Evolutionary conservation across 2,113 vertebrate species (phyloP).

Genomic region (Bubo blakistoni): DNA sequence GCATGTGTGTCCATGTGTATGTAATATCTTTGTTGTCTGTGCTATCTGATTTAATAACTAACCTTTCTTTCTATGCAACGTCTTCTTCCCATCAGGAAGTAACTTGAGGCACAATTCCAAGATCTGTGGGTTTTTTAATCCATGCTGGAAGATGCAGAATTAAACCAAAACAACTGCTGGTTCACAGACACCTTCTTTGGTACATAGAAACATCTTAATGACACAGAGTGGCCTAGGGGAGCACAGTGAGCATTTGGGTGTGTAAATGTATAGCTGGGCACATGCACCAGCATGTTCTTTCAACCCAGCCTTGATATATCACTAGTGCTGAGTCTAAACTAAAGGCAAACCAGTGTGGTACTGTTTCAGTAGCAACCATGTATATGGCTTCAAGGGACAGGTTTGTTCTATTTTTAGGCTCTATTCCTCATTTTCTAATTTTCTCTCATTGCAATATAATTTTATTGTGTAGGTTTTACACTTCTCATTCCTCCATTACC

Average conservation of each 20-base stretch:
- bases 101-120: neutral
- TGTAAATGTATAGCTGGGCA: rapidly evolving
- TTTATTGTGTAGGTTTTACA: constrained; percentile 58
- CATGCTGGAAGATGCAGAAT: neutral
- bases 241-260: rapidly evolving
- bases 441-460: constrained; percentile 43
- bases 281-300: neutral
- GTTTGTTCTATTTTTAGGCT: constrained; percentile 21
- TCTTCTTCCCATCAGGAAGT: neutral
- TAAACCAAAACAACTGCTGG: neutral
- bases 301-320: neutral
- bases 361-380: neutral
- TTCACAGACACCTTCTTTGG: neutral
- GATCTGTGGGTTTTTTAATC: neutral
- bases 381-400: neutral
- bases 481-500: constrained; percentile 5
- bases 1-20: neutral
- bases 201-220: neutral
- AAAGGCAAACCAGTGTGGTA: neutral
- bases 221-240: neutral
- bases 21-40: neutral
- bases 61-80: neutral
- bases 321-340: neutral
- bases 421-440: constrained; percentile 58
- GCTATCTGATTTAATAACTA: neutral